phyloP scores from a whole-genome alignment of 2,888 invertebrate genomes.

The Liodrosophila aerea region DNA sequence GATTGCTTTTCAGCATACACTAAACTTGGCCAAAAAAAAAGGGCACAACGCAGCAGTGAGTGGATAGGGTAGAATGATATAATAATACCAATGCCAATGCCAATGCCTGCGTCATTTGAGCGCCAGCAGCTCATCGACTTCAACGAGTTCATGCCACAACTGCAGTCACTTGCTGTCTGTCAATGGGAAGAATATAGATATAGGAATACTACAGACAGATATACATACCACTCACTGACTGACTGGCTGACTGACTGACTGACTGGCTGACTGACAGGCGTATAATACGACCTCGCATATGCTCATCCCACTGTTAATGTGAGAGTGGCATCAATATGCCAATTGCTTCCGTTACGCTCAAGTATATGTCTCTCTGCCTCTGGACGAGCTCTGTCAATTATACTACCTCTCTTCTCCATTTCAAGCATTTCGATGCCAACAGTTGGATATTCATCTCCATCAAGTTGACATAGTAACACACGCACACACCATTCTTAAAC shows the following conservation, averaged over 20 bases:
- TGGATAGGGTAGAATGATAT: neutral
- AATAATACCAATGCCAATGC: no score
- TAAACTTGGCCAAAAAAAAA: no score
- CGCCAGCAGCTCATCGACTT: neutral
- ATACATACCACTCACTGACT: no score
- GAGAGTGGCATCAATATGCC: conserved; percentile 47
- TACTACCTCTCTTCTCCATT: conserved; percentile 12
- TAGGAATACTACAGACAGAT: no score
- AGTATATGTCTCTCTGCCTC: neutral
- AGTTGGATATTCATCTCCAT: neutral
- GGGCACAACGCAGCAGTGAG: no score
- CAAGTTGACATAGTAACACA: no score
- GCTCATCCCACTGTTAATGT: conserved; percentile 38
- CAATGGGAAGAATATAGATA: no score
- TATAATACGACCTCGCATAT: conserved; percentile 3
- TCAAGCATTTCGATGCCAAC: no score
- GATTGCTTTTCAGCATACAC: conserved; percentile 54
- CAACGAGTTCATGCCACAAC: no score
- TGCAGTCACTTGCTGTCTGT: neutral
- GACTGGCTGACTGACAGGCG: no score
- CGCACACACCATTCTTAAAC: no score
- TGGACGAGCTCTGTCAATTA: conserved; percentile 29
- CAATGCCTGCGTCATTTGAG: neutral
- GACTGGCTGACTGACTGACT: no score
- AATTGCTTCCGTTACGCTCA: conserved; percentile 15